Evolutionary conservation across 2,888 invertebrate species (phyloP).

Genomic region (Sympetrum striolatum): DNA sequence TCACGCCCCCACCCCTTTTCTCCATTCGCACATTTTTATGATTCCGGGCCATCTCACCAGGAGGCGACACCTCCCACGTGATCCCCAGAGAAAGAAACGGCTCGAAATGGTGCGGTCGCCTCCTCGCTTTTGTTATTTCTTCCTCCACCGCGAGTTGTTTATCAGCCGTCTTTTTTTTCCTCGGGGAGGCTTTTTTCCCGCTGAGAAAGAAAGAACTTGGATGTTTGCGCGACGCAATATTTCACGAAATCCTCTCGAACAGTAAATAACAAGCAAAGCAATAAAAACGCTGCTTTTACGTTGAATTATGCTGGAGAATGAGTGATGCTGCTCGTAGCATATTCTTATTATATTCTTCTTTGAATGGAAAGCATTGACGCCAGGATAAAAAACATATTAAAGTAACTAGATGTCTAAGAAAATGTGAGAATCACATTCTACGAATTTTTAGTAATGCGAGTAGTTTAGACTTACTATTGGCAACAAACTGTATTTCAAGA

Average conservation of each 20-base stretch:
- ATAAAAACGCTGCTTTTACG: too few relatives aligned
- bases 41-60: neutral
- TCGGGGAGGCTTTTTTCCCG: neutral
- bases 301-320: too few relatives aligned
- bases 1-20: neutral
- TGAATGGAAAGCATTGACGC: too few relatives aligned
- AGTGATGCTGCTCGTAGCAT: too few relatives aligned
- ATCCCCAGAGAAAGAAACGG: neutral
- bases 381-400: too few relatives aligned
- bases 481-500: too few relatives aligned
- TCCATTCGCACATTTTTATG: conserved; percentile 13
- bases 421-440: too few relatives aligned
- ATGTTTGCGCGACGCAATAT: neutral
- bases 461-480: too few relatives aligned
- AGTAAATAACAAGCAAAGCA: too few relatives aligned
- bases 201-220: neutral
- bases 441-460: too few relatives aligned
- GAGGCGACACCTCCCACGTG: neutral
- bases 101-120: neutral
- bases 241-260: neutral
- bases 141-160: neutral
- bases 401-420: too few relatives aligned
- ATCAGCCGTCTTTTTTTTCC: neutral
- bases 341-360: too few relatives aligned
- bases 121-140: neutral